Percentiles rank a stretch among this genome's conserved stretches.
These are phyloP conservation scores for Otis tarda DNA, from an alignment of 2,113 vertebrate species.

Conservation along the genomic window DNA sequence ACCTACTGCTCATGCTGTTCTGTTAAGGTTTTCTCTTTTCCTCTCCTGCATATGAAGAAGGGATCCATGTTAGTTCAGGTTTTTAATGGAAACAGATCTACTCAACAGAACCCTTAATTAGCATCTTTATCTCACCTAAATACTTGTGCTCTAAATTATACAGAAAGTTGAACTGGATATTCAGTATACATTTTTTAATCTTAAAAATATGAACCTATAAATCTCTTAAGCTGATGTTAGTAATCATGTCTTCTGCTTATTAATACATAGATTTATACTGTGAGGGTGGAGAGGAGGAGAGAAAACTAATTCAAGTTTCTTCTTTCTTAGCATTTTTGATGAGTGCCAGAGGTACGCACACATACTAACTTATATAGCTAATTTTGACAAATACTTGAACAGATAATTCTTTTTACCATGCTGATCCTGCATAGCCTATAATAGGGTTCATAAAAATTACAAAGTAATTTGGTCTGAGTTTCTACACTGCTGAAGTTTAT, in stretches of 20 bases:
- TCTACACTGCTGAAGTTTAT: not conserved
- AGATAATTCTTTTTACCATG: not conserved
- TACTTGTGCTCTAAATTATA: not conserved
- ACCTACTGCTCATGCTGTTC: not conserved
- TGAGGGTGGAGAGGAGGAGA: fast-evolving
- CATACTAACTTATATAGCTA: not conserved
- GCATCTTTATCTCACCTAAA: not conserved
- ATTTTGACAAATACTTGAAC: not conserved
- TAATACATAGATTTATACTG: not conserved
- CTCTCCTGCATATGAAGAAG: not conserved
- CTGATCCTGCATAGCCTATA: not conserved
- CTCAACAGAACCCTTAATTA: not conserved
- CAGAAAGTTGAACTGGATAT: not conserved
- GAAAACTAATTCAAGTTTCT: not conserved
- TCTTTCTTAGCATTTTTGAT: not conserved
- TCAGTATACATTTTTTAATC: not conserved
- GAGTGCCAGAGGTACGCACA: not conserved
- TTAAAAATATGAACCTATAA: not conserved
- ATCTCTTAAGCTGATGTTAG: not conserved
- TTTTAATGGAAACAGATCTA: not conserved
- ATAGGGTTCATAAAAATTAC: not conserved
- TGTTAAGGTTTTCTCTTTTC: not conserved
- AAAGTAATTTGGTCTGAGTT: not conserved
- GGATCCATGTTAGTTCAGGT: not conserved
- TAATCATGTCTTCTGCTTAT: not conserved